Conservation (phyloP, 1,140 invertebrate genomes). For the Leptinotarsa undecemlineata region DNA sequence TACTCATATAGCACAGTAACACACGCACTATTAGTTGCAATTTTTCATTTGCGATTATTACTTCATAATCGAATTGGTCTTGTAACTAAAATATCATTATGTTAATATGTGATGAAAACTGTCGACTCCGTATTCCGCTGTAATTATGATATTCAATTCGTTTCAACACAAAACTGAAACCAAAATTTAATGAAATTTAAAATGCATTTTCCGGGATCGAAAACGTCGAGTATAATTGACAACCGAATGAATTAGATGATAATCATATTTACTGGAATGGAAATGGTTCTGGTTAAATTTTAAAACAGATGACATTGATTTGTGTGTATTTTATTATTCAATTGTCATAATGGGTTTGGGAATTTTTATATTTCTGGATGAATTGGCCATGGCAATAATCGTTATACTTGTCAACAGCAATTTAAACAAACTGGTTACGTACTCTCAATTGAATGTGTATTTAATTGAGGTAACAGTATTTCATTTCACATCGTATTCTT, state of each 20-base stretch:
- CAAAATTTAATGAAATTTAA: constrained; percentile 18
- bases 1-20: too few relatives aligned
- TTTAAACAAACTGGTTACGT: background rate
- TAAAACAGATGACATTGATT: constrained; percentile 5
- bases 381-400: background rate
- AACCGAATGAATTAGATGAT: constrained; percentile 16
- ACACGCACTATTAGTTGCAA: too few relatives aligned
- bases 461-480: too few relatives aligned
- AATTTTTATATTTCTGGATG: background rate
- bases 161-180: background rate
- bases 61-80: too few relatives aligned
- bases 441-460: background rate
- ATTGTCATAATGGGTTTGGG: background rate
- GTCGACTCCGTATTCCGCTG: background rate
- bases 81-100: too few relatives aligned
- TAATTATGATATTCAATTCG: constrained; percentile 9
- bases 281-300: constrained; percentile 13
- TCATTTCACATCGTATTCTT: too few relatives aligned
- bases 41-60: too few relatives aligned
- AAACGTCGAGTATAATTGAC: background rate
- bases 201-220: constrained; percentile 10
- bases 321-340: constrained; percentile 8
- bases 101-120: background rate
- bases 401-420: background rate
- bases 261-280: constrained; percentile 14